Evolutionary conservation across 2,797 vertebrate species (phyloP).

Genomic region (Danio tinwini): DNA sequence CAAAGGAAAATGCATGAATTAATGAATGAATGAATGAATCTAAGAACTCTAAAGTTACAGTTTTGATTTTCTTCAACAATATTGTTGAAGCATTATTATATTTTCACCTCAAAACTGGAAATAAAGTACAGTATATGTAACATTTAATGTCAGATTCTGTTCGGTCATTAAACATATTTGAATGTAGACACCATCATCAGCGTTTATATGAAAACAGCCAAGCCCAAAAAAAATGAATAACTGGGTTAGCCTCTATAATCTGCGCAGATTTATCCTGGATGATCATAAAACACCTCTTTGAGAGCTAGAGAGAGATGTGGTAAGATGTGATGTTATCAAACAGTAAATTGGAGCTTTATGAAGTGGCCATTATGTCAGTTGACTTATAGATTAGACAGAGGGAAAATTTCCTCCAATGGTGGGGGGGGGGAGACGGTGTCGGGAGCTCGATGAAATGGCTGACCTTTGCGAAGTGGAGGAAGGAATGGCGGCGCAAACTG

Average conservation of each 20-base stretch:
- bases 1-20: too few relatives aligned
- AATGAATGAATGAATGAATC: too few relatives aligned
- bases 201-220: background rate
- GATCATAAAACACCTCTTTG: background rate
- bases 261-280: background rate
- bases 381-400: conserved; percentile 37
- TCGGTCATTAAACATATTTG: background rate
- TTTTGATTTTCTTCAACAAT: too few relatives aligned
- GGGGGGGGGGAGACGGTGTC: conserved; percentile 37
- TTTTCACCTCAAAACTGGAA: too few relatives aligned
- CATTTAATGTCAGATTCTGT: too few relatives aligned
- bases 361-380: conserved; percentile 48
- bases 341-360: conserved; percentile 49
- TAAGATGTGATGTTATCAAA: conserved; percentile 45
- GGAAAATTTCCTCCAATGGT: conserved; percentile 46
- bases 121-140: too few relatives aligned
- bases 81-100: too few relatives aligned
- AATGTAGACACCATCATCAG: background rate
- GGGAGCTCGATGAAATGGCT: conserved; percentile 60
- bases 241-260: conserved; percentile 13
- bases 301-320: background rate
- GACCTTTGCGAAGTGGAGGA: conserved; percentile 53
- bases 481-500: conserved; percentile 60
- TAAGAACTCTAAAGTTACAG: too few relatives aligned
- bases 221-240: background rate